A percentile compares a stretch with the other conserved stretches of the same genome.
Conservation (phyloP, 2,888 invertebrate species). For the Pyrrhia umbra region DNA sequence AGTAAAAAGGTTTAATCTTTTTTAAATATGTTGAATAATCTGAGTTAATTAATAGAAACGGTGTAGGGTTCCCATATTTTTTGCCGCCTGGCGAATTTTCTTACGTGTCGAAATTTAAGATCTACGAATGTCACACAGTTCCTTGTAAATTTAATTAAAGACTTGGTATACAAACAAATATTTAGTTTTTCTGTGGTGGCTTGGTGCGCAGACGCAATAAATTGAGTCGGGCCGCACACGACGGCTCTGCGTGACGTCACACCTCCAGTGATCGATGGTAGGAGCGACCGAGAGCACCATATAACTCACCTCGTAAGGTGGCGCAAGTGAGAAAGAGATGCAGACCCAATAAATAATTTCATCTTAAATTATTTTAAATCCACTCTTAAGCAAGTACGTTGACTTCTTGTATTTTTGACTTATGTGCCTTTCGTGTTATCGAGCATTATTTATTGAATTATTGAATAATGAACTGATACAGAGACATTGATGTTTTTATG, state of each 20-base stretch:
- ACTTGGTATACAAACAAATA: constrained; percentile 66
- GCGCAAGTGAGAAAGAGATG: constrained; percentile 75
- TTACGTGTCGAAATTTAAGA: constrained; percentile 1
- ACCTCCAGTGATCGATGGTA: constrained; percentile 88
- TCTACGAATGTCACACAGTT: constrained; percentile 34
- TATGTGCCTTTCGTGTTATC: constrained; percentile 79
- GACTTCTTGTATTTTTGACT: constrained; percentile 88
- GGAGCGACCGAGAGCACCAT: constrained; percentile 78
- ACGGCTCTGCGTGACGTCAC: constrained; percentile 90
- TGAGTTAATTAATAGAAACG: neutral
- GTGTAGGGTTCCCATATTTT: constrained; percentile 1
- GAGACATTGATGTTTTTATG: constrained; percentile 60
- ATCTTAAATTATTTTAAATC: constrained; percentile 88
- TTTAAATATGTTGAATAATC: constrained; percentile 1
- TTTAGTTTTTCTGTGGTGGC: constrained; percentile 79
- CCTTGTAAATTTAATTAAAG: constrained; percentile 66
- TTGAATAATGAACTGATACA: constrained; percentile 72
- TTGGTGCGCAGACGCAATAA: constrained; percentile 88
- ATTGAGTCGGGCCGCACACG: constrained; percentile 89
- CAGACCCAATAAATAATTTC: constrained; percentile 83
- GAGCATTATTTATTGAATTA: constrained; percentile 74
- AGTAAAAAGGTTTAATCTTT: constrained; percentile 29
- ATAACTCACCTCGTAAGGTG: constrained; percentile 64
- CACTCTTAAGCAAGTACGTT: constrained; percentile 86
- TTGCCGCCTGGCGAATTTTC: neutral